Base-by-base conservation (phyloP, 2,797 vertebrate species). In the Eulemur mongoz region DNA sequence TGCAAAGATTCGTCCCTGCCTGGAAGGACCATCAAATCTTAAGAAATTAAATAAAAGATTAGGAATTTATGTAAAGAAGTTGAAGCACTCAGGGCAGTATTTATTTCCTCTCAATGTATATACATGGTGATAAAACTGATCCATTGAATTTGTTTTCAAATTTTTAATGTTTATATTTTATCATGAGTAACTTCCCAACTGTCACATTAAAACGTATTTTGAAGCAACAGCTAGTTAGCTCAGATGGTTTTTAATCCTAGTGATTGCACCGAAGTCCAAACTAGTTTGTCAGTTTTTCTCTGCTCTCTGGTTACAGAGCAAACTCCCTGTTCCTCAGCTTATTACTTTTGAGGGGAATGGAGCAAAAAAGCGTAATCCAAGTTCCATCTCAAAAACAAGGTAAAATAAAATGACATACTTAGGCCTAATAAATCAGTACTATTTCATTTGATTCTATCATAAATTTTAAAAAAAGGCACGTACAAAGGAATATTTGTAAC, bases 211-310 rank as follows among this genome's bases (percentile, higher is more conserved):
- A 32, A 61, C 12, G 17, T 67, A 82, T 63, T 90, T 93, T 81
- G 13, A 93, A 90, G 50, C 83, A 92, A 79, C 2, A 96, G 20
- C 79, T 54, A n/a, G 38, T 92, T 73, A 80, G 7, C 30, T 80
- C 52, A 25, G 15, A 38, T 78, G 7, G 43, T 61, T 94, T 97
- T 61, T 90, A 90, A 54, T 32, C 69, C 45, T 93, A 67, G 32
- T 94, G 78, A 38, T 65, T 90, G 20, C 14, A 63, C 72, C 30
- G 84, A 69, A 35, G 9, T 85, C 94, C 69, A 96, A 82, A 96
- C 90, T 88, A 50, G 0, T 84, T 90, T 89, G 45, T 30, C 81
- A 73, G 17, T 91, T 84, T 76, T 80, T 59, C 76, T 52, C 54
- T 73, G 9, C 67, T 92, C 12, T 85, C 75, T 87, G 22, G n/a